These are phyloP conservation scores for Drosophila macrospina DNA, from an alignment of 2,888 invertebrate species.

Conservation along the genomic window DNA sequence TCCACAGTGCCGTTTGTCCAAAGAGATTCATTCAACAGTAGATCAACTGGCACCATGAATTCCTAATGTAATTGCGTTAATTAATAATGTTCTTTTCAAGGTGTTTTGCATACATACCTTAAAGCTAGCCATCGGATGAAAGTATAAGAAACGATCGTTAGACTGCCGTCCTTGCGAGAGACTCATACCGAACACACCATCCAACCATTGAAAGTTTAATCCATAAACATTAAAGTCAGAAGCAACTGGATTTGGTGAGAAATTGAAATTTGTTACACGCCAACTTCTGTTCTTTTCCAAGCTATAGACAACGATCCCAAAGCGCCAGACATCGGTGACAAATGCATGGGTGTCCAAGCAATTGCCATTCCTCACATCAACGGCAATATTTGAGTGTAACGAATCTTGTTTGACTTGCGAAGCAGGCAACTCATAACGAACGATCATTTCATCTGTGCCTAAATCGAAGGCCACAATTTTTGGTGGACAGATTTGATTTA, in stretches of 20 bases:
- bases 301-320: constrained; percentile 85
- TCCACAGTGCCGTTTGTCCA: constrained; percentile 83
- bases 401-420: constrained; percentile 89
- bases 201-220: constrained; percentile 92
- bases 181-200: constrained; percentile 92
- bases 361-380: constrained; percentile 86
- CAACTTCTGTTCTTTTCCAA: constrained; percentile 82
- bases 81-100: neutral
- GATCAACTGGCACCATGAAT: constrained; percentile 89
- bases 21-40: constrained; percentile 88
- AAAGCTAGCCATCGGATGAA: constrained; percentile 93
- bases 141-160: constrained; percentile 89
- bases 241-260: constrained; percentile 85
- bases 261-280: constrained; percentile 84
- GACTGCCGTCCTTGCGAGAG: constrained; percentile 86
- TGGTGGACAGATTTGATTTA: constrained; percentile 90
- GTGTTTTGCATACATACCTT: constrained; percentile 82
- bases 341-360: constrained; percentile 88
- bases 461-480: constrained; percentile 91
- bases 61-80: constrained; percentile 85
- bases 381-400: constrained; percentile 87
- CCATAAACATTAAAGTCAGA: constrained; percentile 91
- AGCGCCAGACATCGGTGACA: constrained; percentile 89
- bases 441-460: constrained; percentile 87
- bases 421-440: constrained; percentile 88